phyloP scores from a whole-genome alignment of 1,140 invertebrate genomes.

The Aricia agestis region DNA sequence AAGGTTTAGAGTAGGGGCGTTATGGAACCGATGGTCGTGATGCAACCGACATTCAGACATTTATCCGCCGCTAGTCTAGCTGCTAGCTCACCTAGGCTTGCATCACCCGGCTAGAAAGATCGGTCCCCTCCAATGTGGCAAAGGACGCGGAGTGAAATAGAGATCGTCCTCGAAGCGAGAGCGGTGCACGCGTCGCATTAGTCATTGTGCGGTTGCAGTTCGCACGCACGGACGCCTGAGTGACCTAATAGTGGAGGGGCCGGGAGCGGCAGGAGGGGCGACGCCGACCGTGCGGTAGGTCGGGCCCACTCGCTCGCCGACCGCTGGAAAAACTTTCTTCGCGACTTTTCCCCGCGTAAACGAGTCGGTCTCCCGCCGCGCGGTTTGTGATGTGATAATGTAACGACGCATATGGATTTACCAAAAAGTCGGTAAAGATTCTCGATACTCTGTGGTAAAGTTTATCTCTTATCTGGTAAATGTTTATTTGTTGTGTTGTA shows the following conservation, averaged over 20 bases:
- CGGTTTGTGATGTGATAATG: conserved; percentile 41
- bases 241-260: conserved; percentile 74
- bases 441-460: conserved; percentile 32
- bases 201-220: conserved; percentile 71
- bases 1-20: conserved; percentile 17
- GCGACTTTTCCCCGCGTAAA: conserved; percentile 70
- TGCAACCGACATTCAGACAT: conserved; percentile 24
- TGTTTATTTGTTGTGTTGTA: not conserved
- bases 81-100: conserved; percentile 41
- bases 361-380: conserved; percentile 39
- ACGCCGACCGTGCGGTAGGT: conserved; percentile 69
- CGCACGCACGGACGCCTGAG: conserved; percentile 67
- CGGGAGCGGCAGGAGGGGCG: conserved; percentile 66
- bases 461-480: not conserved
- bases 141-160: conserved; percentile 74
- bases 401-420: conserved; percentile 65
- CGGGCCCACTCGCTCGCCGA: conserved; percentile 68
- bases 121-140: conserved; percentile 73
- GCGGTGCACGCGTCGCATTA: conserved; percentile 73
- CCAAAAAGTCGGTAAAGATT: conserved; percentile 72
- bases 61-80: conserved; percentile 52
- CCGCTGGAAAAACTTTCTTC: conserved; percentile 71
- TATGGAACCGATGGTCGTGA: conserved; percentile 21
- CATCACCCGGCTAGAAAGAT: conserved; percentile 72
- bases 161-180: conserved; percentile 75